Evolutionary conservation across 2,888 invertebrate species (phyloP), one percentile per base, ranked within the genome.

Genomic region (Loripinus fragilis): DNA sequence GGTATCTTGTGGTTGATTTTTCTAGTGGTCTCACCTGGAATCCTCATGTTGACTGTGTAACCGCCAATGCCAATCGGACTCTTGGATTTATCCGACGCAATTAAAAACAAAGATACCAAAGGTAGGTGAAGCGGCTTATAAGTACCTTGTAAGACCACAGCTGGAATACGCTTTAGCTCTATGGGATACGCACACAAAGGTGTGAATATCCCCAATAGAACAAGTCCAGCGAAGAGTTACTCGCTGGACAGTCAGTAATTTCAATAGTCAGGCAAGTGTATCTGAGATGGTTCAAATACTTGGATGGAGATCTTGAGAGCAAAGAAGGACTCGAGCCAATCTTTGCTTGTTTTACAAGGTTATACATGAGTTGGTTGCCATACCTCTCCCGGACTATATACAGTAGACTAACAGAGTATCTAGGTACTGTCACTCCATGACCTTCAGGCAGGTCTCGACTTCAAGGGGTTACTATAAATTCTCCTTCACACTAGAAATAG

Each of bases 21-120:
- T n/a, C n/a, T n/a, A n/a, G n/a, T n/a, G n/a, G n/a, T n/a, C n/a
- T n/a, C n/a, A n/a, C n/a, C n/a, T n/a, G n/a, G n/a, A n/a, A n/a
- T n/a, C n/a, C n/a, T n/a, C n/a, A n/a, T n/a, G n/a, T n/a, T n/a
- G n/a, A n/a, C n/a, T n/a, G n/a, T n/a, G n/a, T n/a, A n/a, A n/a
- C n/a, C n/a, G n/a, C n/a, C n/a, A n/a, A n/a, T n/a, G n/a, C n/a
- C n/a, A n/a, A n/a, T n/a, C n/a, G n/a, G n/a, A n/a, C n/a, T n/a
- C n/a, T n/a, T n/a, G n/a, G n/a, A n/a, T n/a, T n/a, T n/a, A n/a
- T n/a, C n/a, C n/a, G n/a, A n/a, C n/a, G n/a, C n/a, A n/a, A n/a
- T n/a, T n/a, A n/a, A 52, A 25, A 52, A 52, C 52, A 5, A 52
- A 52, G 52, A 52, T 52, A 25, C 25, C 52, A 52, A 52, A 52